Evolutionary conservation across 2,888 invertebrate genomes (phyloP).

Genomic region (Agrenia bidenticulata): DNA sequence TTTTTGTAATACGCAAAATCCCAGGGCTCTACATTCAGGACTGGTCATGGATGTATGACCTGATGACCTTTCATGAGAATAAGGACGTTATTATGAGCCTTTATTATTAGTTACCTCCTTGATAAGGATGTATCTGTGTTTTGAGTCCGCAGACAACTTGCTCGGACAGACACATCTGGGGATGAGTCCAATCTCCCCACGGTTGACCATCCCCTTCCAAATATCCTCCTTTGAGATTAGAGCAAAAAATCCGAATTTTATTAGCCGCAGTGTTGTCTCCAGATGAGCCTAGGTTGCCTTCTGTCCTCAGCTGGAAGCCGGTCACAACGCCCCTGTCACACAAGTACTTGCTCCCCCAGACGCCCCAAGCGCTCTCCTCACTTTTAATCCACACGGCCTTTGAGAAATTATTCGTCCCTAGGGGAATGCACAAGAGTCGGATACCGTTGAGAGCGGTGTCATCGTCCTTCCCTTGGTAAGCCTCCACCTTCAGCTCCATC

Average conservation of each 20-base stretch:
- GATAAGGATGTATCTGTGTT: not conserved
- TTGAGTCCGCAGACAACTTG: not conserved
- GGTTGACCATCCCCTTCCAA: not conserved
- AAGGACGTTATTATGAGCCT: not conserved
- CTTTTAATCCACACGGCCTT: not conserved
- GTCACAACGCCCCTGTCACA: slow-evolving; percentile 8
- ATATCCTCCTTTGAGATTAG: not conserved
- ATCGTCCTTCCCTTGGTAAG: slow-evolving; percentile 4
- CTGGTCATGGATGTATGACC: too few relatives aligned
- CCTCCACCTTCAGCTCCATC: slow-evolving; percentile 7
- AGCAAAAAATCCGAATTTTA: not conserved
- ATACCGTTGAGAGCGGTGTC: slow-evolving; percentile 23
- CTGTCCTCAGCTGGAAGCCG: slow-evolving; percentile 12
- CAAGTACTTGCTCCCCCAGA: slow-evolving; percentile 4
- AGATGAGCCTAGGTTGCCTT: not conserved
- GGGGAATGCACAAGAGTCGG: slow-evolving; percentile 12
- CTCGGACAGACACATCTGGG: not conserved
- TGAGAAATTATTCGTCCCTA: slow-evolving; percentile 3
- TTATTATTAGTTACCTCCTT: not conserved
- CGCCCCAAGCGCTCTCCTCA: slow-evolving; percentile 2
- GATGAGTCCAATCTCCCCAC: not conserved
- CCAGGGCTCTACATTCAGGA: too few relatives aligned
- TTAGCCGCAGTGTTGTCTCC: not conserved
- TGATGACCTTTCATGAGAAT: too few relatives aligned
- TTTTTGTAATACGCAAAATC: not conserved